Evolutionary conservation across 2,113 vertebrate species (phyloP), one percentile per base, ranked within the genome.

Genomic region (Cyrtonyx montezumae): DNA sequence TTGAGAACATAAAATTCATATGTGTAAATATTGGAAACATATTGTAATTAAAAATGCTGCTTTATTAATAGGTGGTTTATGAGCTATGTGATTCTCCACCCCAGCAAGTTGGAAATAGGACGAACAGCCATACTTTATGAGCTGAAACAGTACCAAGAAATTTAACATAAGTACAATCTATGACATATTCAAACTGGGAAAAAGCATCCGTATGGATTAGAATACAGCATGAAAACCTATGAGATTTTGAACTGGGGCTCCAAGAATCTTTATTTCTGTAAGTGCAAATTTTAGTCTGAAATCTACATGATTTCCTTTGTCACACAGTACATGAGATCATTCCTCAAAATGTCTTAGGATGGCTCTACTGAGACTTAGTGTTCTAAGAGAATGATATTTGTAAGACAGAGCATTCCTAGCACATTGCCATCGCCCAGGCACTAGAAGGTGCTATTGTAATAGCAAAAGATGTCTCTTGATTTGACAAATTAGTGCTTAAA

Each of bases 361-460:
- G 49, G 28, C 49, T 59, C 58, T 36, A 37, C 6, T 81, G 48
- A 43, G n/a, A 46, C 65, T 55, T 45, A 63, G 46, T 14, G 6
- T 66, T 73, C 59, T 17, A 59, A 37, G 11, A 26, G 45, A 73
- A 42, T 36, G 9, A 17, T 3, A 48, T 51, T 91, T 53, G n/a
- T 48, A n/a, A 61, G 46, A n/a, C 56, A 21, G 62, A 74, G 28
- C 56, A 45, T 67, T 73, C 74, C 68, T 62, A 40, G n/a, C 18
- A 56, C 70, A 88, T 2, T 92, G 79, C 40, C 69, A 21, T 86
- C 40, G 55, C 74, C 13, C 82, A 73, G 56, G 48, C 93, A 93
- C 94, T 62, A 97, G 95, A 90, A 96, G 94, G 94, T 94, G 93
- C 95, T 95, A 90, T 95, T 93, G 93, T 73, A 92, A 66, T 70